Conservation (phyloP, 1,140 invertebrate species). For the Prorops nasuta region DNA sequence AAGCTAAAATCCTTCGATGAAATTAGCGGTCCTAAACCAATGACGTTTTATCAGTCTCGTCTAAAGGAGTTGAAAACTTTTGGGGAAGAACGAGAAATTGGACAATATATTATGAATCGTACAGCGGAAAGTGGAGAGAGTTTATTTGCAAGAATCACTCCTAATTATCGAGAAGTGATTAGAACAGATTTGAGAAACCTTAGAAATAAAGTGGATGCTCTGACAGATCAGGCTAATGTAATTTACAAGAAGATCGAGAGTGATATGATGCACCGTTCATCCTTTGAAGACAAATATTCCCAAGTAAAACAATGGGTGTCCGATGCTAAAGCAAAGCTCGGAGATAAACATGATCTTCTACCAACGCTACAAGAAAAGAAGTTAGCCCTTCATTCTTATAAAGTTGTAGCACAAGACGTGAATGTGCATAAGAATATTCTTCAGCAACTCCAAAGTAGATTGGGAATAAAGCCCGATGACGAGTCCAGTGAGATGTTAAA, state of each 20-base stretch:
- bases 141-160: constrained; percentile 81
- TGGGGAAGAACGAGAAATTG: constrained; percentile 73
- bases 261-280: constrained; percentile 81
- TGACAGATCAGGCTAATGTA: constrained; percentile 80
- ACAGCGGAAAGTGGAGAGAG: constrained; percentile 84
- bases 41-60: constrained; percentile 66
- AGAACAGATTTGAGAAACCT: constrained; percentile 78
- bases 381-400: constrained; percentile 73
- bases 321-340: constrained; percentile 70
- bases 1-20: constrained; percentile 70
- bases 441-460: constrained; percentile 74
- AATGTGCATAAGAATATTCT: constrained; percentile 76
- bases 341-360: constrained; percentile 67
- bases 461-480: constrained; percentile 70
- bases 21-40: constrained; percentile 64
- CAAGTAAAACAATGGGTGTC: constrained; percentile 80
- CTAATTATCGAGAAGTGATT: constrained; percentile 81
- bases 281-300: constrained; percentile 85
- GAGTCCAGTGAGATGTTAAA: constrained; percentile 71
- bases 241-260: constrained; percentile 84
- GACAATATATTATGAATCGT: constrained; percentile 74
- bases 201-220: constrained; percentile 78
- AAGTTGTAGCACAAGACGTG: constrained; percentile 78
- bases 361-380: constrained; percentile 83
- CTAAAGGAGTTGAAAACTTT: constrained; percentile 74